These are phyloP conservation scores for Drosophila arizonae DNA, from an alignment of 1,140 invertebrate species.

Conservation along the genomic window DNA sequence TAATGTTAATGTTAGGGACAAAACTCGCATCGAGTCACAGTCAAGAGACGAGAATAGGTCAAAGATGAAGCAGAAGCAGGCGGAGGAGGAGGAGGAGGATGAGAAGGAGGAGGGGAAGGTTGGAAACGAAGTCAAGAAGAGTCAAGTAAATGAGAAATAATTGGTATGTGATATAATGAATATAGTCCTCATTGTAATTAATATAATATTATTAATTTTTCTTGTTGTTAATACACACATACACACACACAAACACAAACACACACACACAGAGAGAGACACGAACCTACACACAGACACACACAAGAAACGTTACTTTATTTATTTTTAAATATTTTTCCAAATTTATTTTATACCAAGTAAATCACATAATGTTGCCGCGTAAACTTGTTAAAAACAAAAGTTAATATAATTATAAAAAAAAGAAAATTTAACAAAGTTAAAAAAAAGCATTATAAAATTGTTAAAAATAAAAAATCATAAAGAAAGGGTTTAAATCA, in stretches of 20 bases:
- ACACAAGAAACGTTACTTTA: slow-evolving; percentile 58
- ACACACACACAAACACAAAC: slow-evolving; percentile 24
- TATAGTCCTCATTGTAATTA: slow-evolving; percentile 82
- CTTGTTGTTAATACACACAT: slow-evolving; percentile 47
- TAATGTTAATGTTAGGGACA: slow-evolving; percentile 34
- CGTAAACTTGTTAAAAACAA: slow-evolving; percentile 60
- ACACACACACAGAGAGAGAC: slow-evolving; percentile 18
- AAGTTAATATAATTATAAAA: slow-evolving; percentile 32
- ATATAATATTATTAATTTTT: slow-evolving; percentile 65
- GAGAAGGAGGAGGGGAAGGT: slow-evolving; percentile 6
- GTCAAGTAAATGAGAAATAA: slow-evolving; percentile 72
- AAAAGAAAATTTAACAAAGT: slow-evolving; percentile 36
- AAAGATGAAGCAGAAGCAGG: neutral
- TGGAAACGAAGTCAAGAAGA: slow-evolving; percentile 27
- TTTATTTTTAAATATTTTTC: slow-evolving; percentile 67
- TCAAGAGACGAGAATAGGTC: slow-evolving; percentile 34
- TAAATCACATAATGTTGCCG: slow-evolving; percentile 42
- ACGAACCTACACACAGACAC: slow-evolving; percentile 9
- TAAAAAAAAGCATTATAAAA: slow-evolving; percentile 22
- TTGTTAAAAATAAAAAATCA: slow-evolving; percentile 13
- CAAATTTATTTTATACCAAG: slow-evolving; percentile 33
- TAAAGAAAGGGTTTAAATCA: slow-evolving; percentile 33
- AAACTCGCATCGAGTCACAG: slow-evolving; percentile 78
- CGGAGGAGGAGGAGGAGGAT: slow-evolving; percentile 1
- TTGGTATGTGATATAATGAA: slow-evolving; percentile 82